A percentile compares a stretch with the other conserved stretches of the same genome.
These are phyloP conservation scores for Enhydra lutris DNA, from an alignment of 2,113 vertebrate genomes.

Conservation along the genomic window DNA sequence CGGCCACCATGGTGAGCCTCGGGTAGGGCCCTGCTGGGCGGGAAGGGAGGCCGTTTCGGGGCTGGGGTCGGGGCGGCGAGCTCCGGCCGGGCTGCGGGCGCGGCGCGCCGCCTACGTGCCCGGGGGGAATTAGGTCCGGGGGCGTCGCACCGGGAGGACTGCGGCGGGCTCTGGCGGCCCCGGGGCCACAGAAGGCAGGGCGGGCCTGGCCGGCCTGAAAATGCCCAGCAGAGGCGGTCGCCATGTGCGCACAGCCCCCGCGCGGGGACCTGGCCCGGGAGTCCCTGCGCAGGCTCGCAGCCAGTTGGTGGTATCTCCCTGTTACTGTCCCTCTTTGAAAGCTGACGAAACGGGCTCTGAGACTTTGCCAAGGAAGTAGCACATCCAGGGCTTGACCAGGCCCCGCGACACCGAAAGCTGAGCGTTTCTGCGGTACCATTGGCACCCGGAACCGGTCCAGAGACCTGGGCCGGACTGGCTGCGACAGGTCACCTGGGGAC, in stretches of 20 bases:
- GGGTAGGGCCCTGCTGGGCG: background rate
- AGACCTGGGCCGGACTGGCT: background rate
- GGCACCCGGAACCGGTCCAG: background rate
- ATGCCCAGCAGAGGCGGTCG: too few species aligned
- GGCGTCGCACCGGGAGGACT: background rate
- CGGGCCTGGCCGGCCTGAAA: background rate
- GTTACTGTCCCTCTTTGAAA: background rate
- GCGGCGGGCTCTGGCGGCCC: too few species aligned
- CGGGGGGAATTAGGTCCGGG: background rate
- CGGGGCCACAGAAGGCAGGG: background rate
- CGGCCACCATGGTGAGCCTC: conserved; percentile 56
- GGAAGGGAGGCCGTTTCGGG: background rate
- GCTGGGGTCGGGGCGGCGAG: background rate
- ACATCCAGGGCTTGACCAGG: background rate
- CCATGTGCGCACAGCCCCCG: background rate
- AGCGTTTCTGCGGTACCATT: background rate
- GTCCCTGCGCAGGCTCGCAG: background rate
- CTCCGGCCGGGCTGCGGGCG: background rate
- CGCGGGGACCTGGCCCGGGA: background rate
- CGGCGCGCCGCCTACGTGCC: background rate
- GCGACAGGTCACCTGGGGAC: background rate
- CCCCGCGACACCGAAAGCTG: background rate
- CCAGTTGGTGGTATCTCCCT: background rate
- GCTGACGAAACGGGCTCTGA: background rate
- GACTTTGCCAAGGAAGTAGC: background rate